Percentiles rank a stretch among this genome's conserved stretches.
phyloP scores from a whole-genome alignment of 2,888 invertebrate species.

The Ormia ochracea region DNA sequence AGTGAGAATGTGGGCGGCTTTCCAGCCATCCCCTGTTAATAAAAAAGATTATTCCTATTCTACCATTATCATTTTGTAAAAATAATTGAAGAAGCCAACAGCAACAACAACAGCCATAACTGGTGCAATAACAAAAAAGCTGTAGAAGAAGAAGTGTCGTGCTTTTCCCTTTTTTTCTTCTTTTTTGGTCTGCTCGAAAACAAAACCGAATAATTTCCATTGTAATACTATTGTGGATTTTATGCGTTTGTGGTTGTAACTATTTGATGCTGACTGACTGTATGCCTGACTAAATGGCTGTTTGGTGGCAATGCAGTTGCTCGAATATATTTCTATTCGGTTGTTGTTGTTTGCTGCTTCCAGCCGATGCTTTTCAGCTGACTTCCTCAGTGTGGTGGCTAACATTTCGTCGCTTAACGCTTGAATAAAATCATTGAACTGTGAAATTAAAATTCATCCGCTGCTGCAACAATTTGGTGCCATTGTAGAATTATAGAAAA shows the following conservation, averaged over 20 bases:
- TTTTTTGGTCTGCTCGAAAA: slow-evolving; percentile 2
- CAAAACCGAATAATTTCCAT: slow-evolving; percentile 58
- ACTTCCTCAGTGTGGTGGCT: slow-evolving; percentile 55
- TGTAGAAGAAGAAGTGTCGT: background rate
- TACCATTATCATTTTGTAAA: slow-evolving; percentile 36
- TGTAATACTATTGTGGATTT: slow-evolving; percentile 57
- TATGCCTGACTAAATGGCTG: slow-evolving; percentile 5
- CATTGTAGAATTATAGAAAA: slow-evolving; percentile 34
- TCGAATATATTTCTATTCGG: background rate
- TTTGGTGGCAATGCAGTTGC: background rate
- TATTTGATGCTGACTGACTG: slow-evolving; percentile 43
- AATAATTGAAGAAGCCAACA: slow-evolving; percentile 40
- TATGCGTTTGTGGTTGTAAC: slow-evolving; percentile 58
- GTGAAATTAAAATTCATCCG: slow-evolving; percentile 71
- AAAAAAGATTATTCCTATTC: slow-evolving; percentile 26
- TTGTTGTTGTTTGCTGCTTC: background rate
- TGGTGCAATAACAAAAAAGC: background rate
- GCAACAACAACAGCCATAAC: background rate
- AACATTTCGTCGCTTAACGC: slow-evolving; percentile 61
- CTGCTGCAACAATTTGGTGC: slow-evolving; percentile 39
- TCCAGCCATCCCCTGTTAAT: background rate
- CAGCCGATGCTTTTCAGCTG: slow-evolving; percentile 36
- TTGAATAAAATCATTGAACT: slow-evolving; percentile 68
- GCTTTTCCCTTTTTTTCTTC: no score
- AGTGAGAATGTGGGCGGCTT: background rate